Base-by-base conservation (phyloP, 2,888 invertebrate species). In the Oxystoma pomonae region DNA sequence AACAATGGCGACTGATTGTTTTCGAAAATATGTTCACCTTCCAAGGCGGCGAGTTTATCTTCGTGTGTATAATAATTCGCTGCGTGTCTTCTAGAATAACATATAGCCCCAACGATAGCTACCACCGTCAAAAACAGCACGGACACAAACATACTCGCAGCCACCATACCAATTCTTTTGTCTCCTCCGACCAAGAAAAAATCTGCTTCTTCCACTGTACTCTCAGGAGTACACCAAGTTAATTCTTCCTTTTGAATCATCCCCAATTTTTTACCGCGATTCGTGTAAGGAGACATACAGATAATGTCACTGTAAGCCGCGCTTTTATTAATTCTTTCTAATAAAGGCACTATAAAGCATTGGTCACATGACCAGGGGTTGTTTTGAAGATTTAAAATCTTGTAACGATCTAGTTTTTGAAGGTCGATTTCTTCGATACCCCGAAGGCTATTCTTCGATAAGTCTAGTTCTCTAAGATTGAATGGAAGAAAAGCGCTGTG, bases 11-110 rank as follows among this genome's bases (percentile, higher is more conserved):
- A 81, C 63, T 80, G 78, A 63, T 77, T 79, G 65, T 74, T 78
- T 57, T 82, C 82, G 68, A 81, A 80, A 60, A 82, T 80, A 53
- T 80, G 76, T 61, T 81, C 81, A n/a, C 78, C 74, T 66, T 80
- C 80, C 51, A 73, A 74, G 2, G 75, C 72, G 2, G 75, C 72
- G 55, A 80, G 67, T 68, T 88, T 87, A 75, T 90, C 91, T 78
- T 92, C 92, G 75, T 91, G 87, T 9, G 92, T 92, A 77, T 92
- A 92, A 79, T 92, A 92, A 65, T 87, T 88, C 1, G 90, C 91
- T 0, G 90, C 87, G 69, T 89, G 88, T 59, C 89, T 86, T 58
- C 87, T 84, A 65, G 89, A 86, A 74, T 89, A 90, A 69, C 86
- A 85, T 57, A 89, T 76, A 0, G 85, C 85, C 0, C 83, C 79